Percentiles rank a stretch among this genome's conserved stretches.
These are phyloP conservation scores for Sinocyclocheilus maitianheensis DNA, from an alignment of 2,113 vertebrate genomes.

Conservation along the genomic window DNA sequence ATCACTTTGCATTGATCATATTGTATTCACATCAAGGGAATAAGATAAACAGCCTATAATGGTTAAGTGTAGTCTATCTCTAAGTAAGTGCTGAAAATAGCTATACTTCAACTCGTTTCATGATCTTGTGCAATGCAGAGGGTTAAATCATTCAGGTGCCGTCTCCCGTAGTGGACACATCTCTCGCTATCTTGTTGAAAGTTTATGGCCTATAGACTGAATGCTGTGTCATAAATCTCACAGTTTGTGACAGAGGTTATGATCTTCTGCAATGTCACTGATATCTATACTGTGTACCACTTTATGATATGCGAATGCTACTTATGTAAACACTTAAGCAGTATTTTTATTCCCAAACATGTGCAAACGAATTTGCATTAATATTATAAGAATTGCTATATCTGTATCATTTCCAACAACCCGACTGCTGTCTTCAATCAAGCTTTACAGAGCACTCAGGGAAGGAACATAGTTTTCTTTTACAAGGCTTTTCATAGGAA, in stretches of 20 bases:
- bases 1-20: not conserved
- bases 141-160: slow-evolving; percentile 9
- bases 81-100: not conserved
- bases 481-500: slow-evolving; percentile 30
- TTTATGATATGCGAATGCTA: not conserved
- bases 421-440: slow-evolving; percentile 16
- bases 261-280: slow-evolving; percentile 31
- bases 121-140: not conserved
- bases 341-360: not conserved
- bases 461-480: slow-evolving; percentile 31
- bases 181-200: slow-evolving; percentile 70
- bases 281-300: not conserved
- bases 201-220: slow-evolving; percentile 70
- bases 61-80: not conserved
- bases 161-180: slow-evolving; percentile 69
- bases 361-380: not conserved
- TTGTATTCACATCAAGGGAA: not conserved
- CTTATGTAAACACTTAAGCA: too few relatives aligned
- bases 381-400: not conserved
- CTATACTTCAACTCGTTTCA: not conserved
- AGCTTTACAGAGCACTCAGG: slow-evolving; percentile 21
- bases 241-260: slow-evolving; percentile 22
- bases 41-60: not conserved
- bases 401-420: not conserved
- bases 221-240: slow-evolving; percentile 55